Evolutionary conservation across 2,113 vertebrate genomes (phyloP).

Genomic region (Nothobranchius furzeri): DNA sequence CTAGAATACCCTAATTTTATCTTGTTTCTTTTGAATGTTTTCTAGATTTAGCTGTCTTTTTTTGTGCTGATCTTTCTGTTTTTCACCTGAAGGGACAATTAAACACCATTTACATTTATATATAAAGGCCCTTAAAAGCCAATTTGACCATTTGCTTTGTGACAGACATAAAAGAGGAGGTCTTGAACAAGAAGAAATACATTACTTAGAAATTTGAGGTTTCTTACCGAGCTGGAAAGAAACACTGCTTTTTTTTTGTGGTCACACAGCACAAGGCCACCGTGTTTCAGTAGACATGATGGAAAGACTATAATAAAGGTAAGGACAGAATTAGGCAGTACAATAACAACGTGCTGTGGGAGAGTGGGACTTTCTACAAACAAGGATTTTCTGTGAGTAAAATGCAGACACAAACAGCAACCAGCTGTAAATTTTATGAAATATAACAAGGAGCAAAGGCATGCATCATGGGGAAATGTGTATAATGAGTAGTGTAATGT

Average conservation of each 20-base stretch:
- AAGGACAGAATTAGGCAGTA: slow-evolving; percentile 19
- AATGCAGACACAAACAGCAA: slow-evolving; percentile 20
- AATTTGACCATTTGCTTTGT: neutral
- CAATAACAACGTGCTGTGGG: slow-evolving; percentile 40
- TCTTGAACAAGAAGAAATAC: slow-evolving; percentile 1
- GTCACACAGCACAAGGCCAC: slow-evolving; percentile 30
- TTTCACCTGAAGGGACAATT: neutral
- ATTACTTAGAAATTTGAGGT: slow-evolving; percentile 12
- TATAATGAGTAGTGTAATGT: slow-evolving; percentile 16
- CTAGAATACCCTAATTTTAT: slow-evolving; percentile 1
- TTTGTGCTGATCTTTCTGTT: neutral
- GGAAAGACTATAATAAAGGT: slow-evolving; percentile 33
- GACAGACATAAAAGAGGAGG: slow-evolving; percentile 2
- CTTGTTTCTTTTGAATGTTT: neutral
- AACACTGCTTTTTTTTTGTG: slow-evolving; percentile 38
- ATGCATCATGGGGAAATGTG: slow-evolving; percentile 28
- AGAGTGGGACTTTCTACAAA: slow-evolving; percentile 49
- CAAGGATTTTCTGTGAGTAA: slow-evolving; percentile 32
- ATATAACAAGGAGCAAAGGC: slow-evolving; percentile 20
- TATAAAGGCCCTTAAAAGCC: neutral
- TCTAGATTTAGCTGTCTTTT: neutral
- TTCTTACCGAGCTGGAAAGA: slow-evolving; percentile 16
- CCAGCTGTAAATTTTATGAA: slow-evolving; percentile 37
- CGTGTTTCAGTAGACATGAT: slow-evolving; percentile 20
- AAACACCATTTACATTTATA: neutral